phyloP scores from a whole-genome alignment of 2,888 invertebrate species.

The Acrobasis repandana region DNA sequence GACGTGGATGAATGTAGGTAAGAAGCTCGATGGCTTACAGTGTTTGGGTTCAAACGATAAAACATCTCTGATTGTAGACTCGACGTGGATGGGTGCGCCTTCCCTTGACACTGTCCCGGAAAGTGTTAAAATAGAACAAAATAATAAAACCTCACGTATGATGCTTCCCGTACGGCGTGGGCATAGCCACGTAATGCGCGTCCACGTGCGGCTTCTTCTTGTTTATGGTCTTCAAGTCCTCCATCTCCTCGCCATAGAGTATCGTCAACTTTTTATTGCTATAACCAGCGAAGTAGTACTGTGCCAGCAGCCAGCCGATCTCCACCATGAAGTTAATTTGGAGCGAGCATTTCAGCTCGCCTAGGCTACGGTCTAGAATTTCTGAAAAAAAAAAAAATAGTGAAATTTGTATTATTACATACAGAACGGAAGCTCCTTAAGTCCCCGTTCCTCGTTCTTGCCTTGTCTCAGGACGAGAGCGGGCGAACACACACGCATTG shows the following conservation, averaged over 20 bases:
- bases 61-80: too few species aligned
- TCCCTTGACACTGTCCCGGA: too few species aligned
- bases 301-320: slow-evolving; percentile 92
- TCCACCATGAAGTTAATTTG: slow-evolving; percentile 98
- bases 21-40: too few species aligned
- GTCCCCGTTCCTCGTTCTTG: too few species aligned
- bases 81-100: too few species aligned
- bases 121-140: slow-evolving; percentile 20
- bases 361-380: slow-evolving; percentile 90
- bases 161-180: slow-evolving; percentile 92
- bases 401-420: too few species aligned
- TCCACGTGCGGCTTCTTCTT: slow-evolving; percentile 86
- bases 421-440: too few species aligned
- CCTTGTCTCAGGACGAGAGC: too few species aligned
- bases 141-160: slow-evolving; percentile 86
- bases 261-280: slow-evolving; percentile 88
- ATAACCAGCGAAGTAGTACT: slow-evolving; percentile 90
- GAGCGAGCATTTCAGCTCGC: slow-evolving; percentile 87
- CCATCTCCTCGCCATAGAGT: slow-evolving; percentile 89
- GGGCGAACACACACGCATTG: too few species aligned
- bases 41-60: too few species aligned
- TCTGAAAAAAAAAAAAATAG: slow-evolving; percentile 74
- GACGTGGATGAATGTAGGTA: too few species aligned
- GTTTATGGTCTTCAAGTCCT: slow-evolving; percentile 80
- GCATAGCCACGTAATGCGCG: slow-evolving; percentile 86